Conservation (phyloP, 1,140 invertebrate species). For the Drosophila setifemur region DNA sequence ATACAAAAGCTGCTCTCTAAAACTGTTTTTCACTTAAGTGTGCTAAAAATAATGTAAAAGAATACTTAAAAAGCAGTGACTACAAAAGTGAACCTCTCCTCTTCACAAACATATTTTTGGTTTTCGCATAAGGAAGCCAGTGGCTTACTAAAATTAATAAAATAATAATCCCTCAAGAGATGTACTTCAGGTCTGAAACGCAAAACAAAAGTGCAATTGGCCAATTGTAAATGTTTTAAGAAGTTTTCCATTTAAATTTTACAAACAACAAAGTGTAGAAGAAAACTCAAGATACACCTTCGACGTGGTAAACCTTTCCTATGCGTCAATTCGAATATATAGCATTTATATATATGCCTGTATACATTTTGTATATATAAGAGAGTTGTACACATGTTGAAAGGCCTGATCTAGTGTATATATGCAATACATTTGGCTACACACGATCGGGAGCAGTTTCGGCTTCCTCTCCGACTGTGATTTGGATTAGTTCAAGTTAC, state of each 20-base stretch:
- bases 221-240: constrained; percentile 6
- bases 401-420: constrained; percentile 64
- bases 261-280: too few relatives aligned
- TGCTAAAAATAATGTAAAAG: constrained; percentile 45
- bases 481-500: constrained; percentile 58
- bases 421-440: constrained; percentile 76
- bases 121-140: constrained; percentile 66
- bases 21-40: constrained; percentile 14
- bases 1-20: constrained; percentile 35
- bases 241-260: neutral
- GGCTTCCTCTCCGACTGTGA: constrained; percentile 52
- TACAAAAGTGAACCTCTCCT: constrained; percentile 52
- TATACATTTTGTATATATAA: constrained; percentile 48
- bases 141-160: constrained; percentile 33
- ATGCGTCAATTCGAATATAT: constrained; percentile 41
- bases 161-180: constrained; percentile 4
- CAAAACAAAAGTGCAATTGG: constrained; percentile 20
- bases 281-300: constrained; percentile 11
- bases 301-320: constrained; percentile 20
- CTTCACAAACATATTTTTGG: constrained; percentile 66
- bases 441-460: constrained; percentile 48
- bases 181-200: too few relatives aligned
- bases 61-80: constrained; percentile 74
- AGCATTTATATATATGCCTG: constrained; percentile 44
- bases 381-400: constrained; percentile 62